Conservation (phyloP, 2,888 invertebrate genomes). For the Clunio marinus region DNA sequence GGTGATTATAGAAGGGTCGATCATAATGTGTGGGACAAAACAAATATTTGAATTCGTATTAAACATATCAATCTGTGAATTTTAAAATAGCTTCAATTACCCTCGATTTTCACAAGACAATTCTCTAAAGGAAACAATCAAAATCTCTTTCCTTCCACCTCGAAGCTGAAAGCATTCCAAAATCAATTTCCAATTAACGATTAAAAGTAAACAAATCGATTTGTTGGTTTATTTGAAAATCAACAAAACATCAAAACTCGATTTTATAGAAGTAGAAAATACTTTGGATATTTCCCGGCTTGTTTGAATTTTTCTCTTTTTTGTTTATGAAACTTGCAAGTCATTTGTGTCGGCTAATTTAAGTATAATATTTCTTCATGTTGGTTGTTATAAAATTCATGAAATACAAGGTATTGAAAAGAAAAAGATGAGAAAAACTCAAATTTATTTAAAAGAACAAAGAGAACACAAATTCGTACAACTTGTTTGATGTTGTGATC, state of each 20-base stretch:
- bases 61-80: too few relatives aligned
- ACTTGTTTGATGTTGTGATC: conserved; percentile 18
- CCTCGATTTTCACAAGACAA: not conserved
- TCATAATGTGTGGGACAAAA: too few relatives aligned
- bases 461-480: not conserved
- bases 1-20: not conserved
- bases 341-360: not conserved
- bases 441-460: not conserved
- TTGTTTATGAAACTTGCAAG: conserved; percentile 17
- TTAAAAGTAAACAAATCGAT: conserved; percentile 37
- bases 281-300: not conserved
- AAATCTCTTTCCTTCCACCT: not conserved
- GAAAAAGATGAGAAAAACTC: not conserved
- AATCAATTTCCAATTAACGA: conserved; percentile 35
- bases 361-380: too few relatives aligned
- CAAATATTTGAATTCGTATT: too few relatives aligned
- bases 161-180: conserved; percentile 1
- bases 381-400: too few relatives aligned
- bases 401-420: too few relatives aligned
- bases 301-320: not conserved
- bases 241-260: conserved; percentile 37
- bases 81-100: not conserved
- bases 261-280: not conserved
- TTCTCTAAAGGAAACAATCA: not conserved
- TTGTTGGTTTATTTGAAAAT: conserved; percentile 34